Conservation (phyloP, 2,113 vertebrate genomes). For the Phodopus roborovskii region DNA sequence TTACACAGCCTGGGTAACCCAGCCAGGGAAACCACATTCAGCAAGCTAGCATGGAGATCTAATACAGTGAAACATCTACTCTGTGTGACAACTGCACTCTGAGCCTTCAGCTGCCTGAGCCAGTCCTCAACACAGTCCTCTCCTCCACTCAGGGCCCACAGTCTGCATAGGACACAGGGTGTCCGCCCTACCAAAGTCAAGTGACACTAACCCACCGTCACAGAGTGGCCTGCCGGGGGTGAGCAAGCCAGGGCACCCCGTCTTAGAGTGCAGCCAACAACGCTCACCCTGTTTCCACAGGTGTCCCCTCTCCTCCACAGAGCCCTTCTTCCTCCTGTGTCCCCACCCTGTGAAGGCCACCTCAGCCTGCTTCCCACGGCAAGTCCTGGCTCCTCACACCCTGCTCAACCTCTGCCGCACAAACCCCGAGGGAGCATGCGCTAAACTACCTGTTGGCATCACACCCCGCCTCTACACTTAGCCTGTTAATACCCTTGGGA, state of each 20-base stretch:
- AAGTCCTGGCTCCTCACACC: not conserved
- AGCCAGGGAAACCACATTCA: not conserved
- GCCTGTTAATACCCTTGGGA: not conserved
- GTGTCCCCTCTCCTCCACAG: not conserved
- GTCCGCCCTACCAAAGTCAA: not conserved
- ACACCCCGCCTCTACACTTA: too few relatives aligned
- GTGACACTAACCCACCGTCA: accelerated
- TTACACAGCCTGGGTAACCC: not conserved
- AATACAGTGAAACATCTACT: accelerated
- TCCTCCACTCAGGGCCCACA: not conserved
- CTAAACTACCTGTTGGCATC: not conserved
- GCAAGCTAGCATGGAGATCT: not conserved
- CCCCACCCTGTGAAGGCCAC: not conserved
- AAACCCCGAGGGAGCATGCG: accelerated
- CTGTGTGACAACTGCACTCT: accelerated
- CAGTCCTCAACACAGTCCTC: not conserved
- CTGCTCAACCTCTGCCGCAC: not conserved
- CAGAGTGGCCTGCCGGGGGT: not conserved
- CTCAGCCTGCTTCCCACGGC: not conserved
- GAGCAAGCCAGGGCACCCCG: not conserved
- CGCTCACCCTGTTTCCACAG: not conserved
- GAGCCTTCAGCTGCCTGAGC: not conserved
- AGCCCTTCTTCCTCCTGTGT: not conserved
- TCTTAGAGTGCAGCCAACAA: not conserved
- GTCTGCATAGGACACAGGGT: accelerated